Evolutionary conservation across 2,113 vertebrate species (phyloP).

Genomic region (Forbesichthys papilliferus): DNA sequence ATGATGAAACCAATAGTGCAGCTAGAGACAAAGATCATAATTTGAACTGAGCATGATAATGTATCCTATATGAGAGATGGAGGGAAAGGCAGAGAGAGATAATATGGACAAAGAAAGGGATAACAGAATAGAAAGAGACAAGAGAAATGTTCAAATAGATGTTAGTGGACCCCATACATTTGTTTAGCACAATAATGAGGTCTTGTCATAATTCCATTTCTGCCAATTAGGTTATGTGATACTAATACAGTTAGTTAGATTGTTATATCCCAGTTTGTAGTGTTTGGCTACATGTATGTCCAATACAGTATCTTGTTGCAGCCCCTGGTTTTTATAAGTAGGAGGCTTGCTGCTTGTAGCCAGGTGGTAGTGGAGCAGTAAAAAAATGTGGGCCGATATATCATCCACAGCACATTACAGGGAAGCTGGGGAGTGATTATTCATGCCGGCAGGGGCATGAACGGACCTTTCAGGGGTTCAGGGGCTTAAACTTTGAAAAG

Average conservation of each 20-base stretch:
- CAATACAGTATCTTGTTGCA: conserved; percentile 45
- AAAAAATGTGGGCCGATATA: conserved; percentile 76
- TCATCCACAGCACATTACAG: conserved; percentile 75
- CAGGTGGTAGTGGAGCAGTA: conserved; percentile 74
- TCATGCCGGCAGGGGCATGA: conserved; percentile 73
- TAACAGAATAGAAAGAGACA: background rate
- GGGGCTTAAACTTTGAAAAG: conserved; percentile 74
- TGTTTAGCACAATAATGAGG: conserved; percentile 33
- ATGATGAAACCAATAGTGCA: too few species aligned
- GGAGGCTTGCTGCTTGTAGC: conserved; percentile 67
- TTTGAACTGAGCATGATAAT: too few species aligned
- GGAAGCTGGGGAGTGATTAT: conserved; percentile 72
- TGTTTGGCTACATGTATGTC: conserved; percentile 21
- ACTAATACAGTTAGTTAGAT: conserved; percentile 24
- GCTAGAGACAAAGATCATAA: too few species aligned
- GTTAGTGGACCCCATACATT: conserved; percentile 15
- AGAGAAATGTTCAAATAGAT: background rate
- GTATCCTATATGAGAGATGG: too few species aligned
- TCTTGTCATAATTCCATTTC: conserved; percentile 40
- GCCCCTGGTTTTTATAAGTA: conserved; percentile 64
- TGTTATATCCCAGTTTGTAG: conserved; percentile 38
- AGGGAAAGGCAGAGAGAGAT: too few species aligned
- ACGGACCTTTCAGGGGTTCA: conserved; percentile 74
- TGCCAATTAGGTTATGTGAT: conserved; percentile 63
- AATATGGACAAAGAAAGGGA: too few species aligned